phyloP scores from a whole-genome alignment of 2,113 vertebrate genomes.

The Cathartes aura region DNA sequence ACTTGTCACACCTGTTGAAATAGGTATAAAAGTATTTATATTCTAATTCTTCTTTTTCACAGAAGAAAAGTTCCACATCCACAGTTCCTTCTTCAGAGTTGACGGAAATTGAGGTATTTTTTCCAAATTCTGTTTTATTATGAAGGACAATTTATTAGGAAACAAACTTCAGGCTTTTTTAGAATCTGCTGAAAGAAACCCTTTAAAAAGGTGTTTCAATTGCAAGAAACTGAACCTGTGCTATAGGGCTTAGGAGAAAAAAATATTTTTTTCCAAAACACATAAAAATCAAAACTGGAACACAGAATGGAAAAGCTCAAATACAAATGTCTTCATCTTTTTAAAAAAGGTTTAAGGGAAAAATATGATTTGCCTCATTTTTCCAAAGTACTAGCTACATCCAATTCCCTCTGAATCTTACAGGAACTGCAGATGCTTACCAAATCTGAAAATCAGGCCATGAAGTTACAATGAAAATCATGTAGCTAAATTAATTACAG shows the following conservation, averaged over 20 bases:
- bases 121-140: not conserved
- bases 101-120: fast-evolving
- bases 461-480: not conserved
- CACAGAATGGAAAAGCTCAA: not conserved
- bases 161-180: not conserved
- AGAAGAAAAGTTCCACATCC: not conserved
- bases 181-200: not conserved
- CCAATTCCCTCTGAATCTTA: not conserved
- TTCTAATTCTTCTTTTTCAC: not conserved
- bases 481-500: not conserved
- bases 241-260: not conserved
- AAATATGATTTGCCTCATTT: not conserved
- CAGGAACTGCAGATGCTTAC: not conserved
- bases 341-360: not conserved
- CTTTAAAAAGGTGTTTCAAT: not conserved
- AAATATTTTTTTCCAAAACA: not conserved
- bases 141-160: not conserved
- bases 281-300: not conserved
- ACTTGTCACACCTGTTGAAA: not conserved
- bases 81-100: not conserved
- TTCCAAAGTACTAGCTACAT: not conserved
- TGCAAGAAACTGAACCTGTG: not conserved
- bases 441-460: not conserved
- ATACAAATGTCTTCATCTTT: not conserved
- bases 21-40: not conserved